Percentiles rank a stretch among this genome's conserved stretches.
These are phyloP conservation scores for Drosophila gaucha DNA, from an alignment of 2,888 invertebrate genomes.

Conservation along the genomic window DNA sequence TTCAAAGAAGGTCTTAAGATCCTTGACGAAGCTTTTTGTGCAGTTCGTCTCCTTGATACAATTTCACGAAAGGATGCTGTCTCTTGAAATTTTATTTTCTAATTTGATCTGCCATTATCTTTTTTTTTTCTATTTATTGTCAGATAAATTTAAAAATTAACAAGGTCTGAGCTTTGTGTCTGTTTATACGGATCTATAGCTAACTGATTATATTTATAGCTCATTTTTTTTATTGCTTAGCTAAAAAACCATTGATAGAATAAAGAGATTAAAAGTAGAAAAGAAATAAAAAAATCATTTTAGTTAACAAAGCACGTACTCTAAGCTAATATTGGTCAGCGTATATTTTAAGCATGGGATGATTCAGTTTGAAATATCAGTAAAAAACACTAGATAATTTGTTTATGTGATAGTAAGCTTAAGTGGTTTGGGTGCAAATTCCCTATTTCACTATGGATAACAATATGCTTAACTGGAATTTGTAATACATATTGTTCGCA, in stretches of 20 bases:
- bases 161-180: too few species aligned
- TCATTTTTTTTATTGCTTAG: too few species aligned
- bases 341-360: not conserved
- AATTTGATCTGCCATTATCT: too few species aligned
- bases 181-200: too few species aligned
- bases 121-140: too few species aligned
- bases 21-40: too few species aligned
- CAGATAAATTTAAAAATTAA: too few species aligned
- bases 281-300: not conserved
- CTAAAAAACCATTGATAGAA: not conserved
- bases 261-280: not conserved
- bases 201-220: too few species aligned
- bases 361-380: not conserved
- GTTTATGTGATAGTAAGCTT: not conserved
- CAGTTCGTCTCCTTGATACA: too few species aligned
- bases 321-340: not conserved
- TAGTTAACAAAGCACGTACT: not conserved
- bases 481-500: not conserved
- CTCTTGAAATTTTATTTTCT: too few species aligned
- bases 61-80: too few species aligned
- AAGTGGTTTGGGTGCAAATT: not conserved
- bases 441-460: not conserved
- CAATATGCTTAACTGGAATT: not conserved
- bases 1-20: too few species aligned
- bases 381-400: not conserved